Evolutionary conservation across 2,113 vertebrate genomes (phyloP), one percentile per base, ranked within the genome.

Genomic region (Actenoides hombroni): DNA sequence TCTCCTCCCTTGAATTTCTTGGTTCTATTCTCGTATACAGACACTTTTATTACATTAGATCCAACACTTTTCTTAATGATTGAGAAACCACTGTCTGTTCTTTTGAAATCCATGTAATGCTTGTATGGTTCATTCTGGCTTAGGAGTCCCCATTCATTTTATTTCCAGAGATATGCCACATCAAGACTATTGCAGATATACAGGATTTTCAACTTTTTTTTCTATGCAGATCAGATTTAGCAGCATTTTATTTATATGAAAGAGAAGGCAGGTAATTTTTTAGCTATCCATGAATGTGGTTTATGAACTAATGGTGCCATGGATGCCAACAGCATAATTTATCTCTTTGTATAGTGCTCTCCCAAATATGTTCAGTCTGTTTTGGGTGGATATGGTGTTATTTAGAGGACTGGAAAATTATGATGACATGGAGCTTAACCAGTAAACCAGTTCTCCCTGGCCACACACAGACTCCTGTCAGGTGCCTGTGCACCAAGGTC

Each of bases 381-480:
- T 92, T 64, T 60, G 25, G 13, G 20, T 80, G 42, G 42, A 25
- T 71, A n/a, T 28, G 57, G 5, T 46, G 20, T 68, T 83, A n/a
- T 7, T 76, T 68, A 10, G 29, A 59, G 20, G 39, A 39, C 20
- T 35, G 28, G 61, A 51, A 69, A 76, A 54, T 90, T 68, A 33
- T 29, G 21, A 21, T 80, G 40, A 9, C 6, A 7, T 39, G 28
- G 12, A 46, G 16, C 37, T 44, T 83, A 53, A 79, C 56, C 9
- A 31, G 18, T 71, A 57, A 74, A 37, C 39, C 10, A 42, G 42
- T 42, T 15, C 31, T 20, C 21, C 14, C 14, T 64, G 39, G 48
- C 9, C 2, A 1, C 14, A 33, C 0, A 2, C 31, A 31, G 48
- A 18, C 21, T 10, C 3, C 17, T 13, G 20, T 48, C 56, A 70